Evolutionary conservation across 2,888 invertebrate genomes (phyloP), one percentile per base, ranked within the genome.

Genomic region (Pharmacophagus antenor): DNA sequence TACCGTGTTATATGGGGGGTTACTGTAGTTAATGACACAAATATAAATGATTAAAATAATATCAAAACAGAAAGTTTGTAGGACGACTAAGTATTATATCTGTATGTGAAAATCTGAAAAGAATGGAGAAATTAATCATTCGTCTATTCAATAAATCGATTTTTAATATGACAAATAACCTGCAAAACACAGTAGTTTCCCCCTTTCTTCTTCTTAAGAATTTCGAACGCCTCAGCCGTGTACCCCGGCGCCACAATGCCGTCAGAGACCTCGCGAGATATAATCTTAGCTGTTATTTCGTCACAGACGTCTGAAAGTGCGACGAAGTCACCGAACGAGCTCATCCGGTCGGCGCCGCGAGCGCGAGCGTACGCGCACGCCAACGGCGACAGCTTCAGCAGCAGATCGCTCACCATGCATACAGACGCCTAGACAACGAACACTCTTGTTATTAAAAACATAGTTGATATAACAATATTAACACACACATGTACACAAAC

Each of bases 181-280:
- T 96, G 94, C 42, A 99, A 87, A 20, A 99, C 92, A 73, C 98
- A 98, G 79, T 99, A 99, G 51, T 88, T 93, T 15, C 99, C 99
- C 62, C 95, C 95, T 82, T 99, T 99, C 91, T 99, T 99, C 85
- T 98, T 98, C 74, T 94, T 95, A 46, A 99, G 85, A 27, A 99
- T 88, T 62, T 94, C 94, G 42, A 99, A 82, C 1, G 99, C 99
- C 69, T 95, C 96, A 0, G 93, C 88, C 0, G 94, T 92, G 80
- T 97, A 99, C 0, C 95, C 97, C 0, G 99, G 99, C 0, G 99
- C 99, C 69, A 99, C 96, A 51, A 99, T 95, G n/a, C 99, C 99
- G 84, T 99, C 99, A 0, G 99, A 99, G 0, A 99, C 99, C 90
- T 98, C 95, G 20, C 95, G 94, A 0, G 97, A 96, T 62, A 99